phyloP scores from a whole-genome alignment of 1,140 invertebrate species.

The Drosophila ficusphila region DNA sequence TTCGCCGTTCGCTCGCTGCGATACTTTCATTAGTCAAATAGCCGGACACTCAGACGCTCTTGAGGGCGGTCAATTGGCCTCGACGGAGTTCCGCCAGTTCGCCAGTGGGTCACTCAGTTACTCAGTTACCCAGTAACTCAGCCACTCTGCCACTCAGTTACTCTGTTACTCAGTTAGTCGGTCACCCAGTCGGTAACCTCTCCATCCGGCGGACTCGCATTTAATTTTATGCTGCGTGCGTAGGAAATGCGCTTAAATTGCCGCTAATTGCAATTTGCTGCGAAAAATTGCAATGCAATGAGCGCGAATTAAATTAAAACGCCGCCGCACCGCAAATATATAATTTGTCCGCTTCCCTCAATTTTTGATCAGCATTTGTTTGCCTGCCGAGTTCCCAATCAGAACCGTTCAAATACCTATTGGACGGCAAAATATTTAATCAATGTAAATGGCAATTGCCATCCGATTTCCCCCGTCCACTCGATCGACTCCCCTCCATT shows the following conservation, averaged over 20 bases:
- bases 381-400: constrained; percentile 40
- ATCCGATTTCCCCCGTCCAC: background rate
- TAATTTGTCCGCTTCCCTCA: constrained; percentile 18
- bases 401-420: constrained; percentile 37
- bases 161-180: constrained; percentile 49
- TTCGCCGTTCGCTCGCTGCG: constrained; percentile 68
- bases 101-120: constrained; percentile 70
- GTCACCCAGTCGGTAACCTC: constrained; percentile 12
- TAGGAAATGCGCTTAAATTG: constrained; percentile 66
- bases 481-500: background rate
- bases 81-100: constrained; percentile 15
- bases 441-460: constrained; percentile 53
- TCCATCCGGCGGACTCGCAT: constrained; percentile 13
- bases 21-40: constrained; percentile 77
- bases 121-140: constrained; percentile 1
- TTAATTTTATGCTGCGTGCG: constrained; percentile 42
- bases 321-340: constrained; percentile 17
- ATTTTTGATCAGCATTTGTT: constrained; percentile 43
- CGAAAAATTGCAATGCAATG: constrained; percentile 55
- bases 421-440: constrained; percentile 38
- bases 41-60: constrained; percentile 61
- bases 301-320: constrained; percentile 57
- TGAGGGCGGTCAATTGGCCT: constrained; percentile 43
- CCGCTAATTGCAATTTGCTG: constrained; percentile 71
- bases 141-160: background rate